A percentile compares a stretch with the other conserved stretches of the same genome.
These are phyloP conservation scores for Thamnophis elegans DNA, from an alignment of 2,797 vertebrate species.

Conservation along the genomic window DNA sequence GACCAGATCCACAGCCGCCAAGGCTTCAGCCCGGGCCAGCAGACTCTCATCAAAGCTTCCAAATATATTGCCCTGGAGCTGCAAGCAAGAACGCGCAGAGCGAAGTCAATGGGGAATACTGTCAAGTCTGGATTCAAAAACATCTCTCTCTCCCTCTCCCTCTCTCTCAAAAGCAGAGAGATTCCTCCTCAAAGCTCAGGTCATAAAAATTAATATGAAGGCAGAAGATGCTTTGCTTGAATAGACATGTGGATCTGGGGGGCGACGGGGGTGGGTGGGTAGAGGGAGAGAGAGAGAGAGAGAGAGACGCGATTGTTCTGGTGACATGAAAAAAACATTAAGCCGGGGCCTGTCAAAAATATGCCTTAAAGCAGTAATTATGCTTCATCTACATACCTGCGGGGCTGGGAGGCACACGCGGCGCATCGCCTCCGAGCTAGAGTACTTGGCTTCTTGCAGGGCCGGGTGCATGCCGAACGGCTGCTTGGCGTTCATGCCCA, in stretches of 20 bases:
- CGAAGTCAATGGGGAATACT: slow-evolving; percentile 93
- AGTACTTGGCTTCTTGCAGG: slow-evolving; percentile 88
- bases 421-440: slow-evolving; percentile 89
- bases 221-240: slow-evolving; percentile 78
- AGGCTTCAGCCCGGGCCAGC: slow-evolving; percentile 94
- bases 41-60: slow-evolving; percentile 96
- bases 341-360: slow-evolving; percentile 73
- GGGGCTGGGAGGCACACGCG: slow-evolving; percentile 89
- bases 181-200: slow-evolving; percentile 88
- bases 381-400: slow-evolving; percentile 86
- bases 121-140: slow-evolving; percentile 88
- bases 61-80: slow-evolving; percentile 98
- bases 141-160: slow-evolving; percentile 62
- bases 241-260: slow-evolving; percentile 80
- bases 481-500: slow-evolving; percentile 95
- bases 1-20: slow-evolving; percentile 91
- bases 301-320: slow-evolving; percentile 71
- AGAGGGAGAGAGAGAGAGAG: slow-evolving; percentile 53
- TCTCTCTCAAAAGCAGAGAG: slow-evolving; percentile 72
- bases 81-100: slow-evolving; percentile 84
- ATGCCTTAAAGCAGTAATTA: slow-evolving; percentile 74
- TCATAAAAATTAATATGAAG: slow-evolving; percentile 98
- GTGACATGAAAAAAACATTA: slow-evolving; percentile 81
- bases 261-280: slow-evolving; percentile 21
- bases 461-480: slow-evolving; percentile 88